Evolutionary conservation across 2,888 invertebrate genomes (phyloP).

Genomic region (Nudaria mundana): DNA sequence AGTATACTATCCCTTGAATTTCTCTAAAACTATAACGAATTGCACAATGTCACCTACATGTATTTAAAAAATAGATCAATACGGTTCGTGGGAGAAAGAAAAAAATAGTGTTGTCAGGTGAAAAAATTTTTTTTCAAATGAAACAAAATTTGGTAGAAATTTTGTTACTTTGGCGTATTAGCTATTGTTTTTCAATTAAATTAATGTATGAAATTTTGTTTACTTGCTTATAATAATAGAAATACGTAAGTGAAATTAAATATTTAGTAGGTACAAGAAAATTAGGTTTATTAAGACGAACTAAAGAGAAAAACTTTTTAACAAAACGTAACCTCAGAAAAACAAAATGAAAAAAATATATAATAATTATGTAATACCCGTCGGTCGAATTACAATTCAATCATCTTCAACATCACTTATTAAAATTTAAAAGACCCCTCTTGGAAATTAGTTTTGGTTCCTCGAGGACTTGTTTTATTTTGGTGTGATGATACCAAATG

Average conservation of each 20-base stretch:
- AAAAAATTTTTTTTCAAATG: too few species aligned
- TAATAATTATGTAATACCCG: too few species aligned
- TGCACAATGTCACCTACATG: slow-evolving; percentile 6
- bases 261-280: not conserved
- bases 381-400: not conserved
- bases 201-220: not conserved
- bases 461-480: not conserved
- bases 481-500: not conserved
- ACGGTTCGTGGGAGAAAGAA: too few species aligned
- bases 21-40: not conserved
- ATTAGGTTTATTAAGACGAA: not conserved
- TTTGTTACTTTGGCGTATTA: too few species aligned
- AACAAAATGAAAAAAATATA: too few species aligned
- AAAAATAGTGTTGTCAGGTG: too few species aligned
- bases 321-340: too few species aligned
- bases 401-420: not conserved
- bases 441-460: not conserved
- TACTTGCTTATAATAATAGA: not conserved
- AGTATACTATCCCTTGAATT: too few species aligned
- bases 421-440: not conserved
- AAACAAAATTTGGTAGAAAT: too few species aligned
- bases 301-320: not conserved
- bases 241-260: not conserved
- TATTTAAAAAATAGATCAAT: too few species aligned
- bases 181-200: not conserved